Base-by-base conservation (phyloP, 2,888 invertebrate species). In the Eurois occulta region DNA sequence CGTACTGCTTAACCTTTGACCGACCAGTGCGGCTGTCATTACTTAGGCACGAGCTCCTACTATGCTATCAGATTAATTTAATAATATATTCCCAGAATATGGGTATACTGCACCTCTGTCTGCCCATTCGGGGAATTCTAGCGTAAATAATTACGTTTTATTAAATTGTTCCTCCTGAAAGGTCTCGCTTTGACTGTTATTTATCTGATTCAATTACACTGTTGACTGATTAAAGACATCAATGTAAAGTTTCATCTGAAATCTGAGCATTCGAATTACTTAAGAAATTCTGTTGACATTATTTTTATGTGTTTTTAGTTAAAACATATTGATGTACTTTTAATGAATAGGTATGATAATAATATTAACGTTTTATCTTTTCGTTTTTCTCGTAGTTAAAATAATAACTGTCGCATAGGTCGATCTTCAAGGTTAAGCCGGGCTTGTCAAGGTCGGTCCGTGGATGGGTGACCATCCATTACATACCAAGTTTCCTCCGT, bases 121-220 rank as follows among this genome's bases (percentile, higher is more conserved):
- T 38, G 2, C 21, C 6, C 3, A 1, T 28, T 28, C 2, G 1
- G 3, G 11, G 24, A 28, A 77, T 32, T 1, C 13, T 16, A 10
- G 21, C 32, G 13, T 21, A 2, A n/a, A 28, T 28, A 3, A n/a
- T 43, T 71, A 18, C 60, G 11, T 46, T 67, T 55, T 46, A 46
- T 58, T 28, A 35, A 28, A 52, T 46, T 28, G 2, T 18, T 64
- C 10, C 21, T 7, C 16, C 11, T 69, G 48, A 76, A 43, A 35
- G 24, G 41, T 69, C 65, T 76, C 32, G 5, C 64, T 75, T 62
- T 69, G n/a, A 58, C 35, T 35, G 28, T 62, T 1, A 32, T 74
- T 32, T 35, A 35, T 72, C 13, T 68, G 11, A 76, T 58, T 75
- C 3, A 35, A 83, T 77, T 83, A 77, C 18, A 69, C 48, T 18